A percentile compares a stretch with the other conserved stretches of the same genome.
phyloP scores from a whole-genome alignment of 2,888 invertebrate species.

The Syrphus vitripennis region DNA sequence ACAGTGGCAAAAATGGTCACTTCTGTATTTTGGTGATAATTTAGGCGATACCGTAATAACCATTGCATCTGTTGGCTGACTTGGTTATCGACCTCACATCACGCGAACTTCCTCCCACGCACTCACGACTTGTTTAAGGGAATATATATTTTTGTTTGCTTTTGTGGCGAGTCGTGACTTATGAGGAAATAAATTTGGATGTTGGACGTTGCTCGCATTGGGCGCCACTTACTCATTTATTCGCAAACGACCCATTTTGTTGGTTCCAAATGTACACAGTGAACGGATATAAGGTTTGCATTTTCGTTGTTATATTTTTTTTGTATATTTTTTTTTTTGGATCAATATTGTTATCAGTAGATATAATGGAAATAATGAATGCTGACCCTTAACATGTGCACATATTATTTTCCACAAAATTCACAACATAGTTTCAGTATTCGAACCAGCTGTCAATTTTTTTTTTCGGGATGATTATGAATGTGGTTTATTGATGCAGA shows the following conservation, averaged over 20 bases:
- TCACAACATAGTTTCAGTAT: constrained; percentile 35
- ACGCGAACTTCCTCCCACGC: background rate
- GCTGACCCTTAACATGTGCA: constrained; percentile 38
- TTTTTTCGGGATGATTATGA: background rate
- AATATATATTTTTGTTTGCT: background rate
- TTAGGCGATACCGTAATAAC: constrained; percentile 54
- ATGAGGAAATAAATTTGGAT: constrained; percentile 13
- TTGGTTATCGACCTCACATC: constrained; percentile 34
- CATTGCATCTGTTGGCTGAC: constrained; percentile 51
- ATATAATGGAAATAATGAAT: constrained; percentile 40
- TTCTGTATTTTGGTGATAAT: constrained; percentile 66
- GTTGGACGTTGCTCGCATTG: background rate
- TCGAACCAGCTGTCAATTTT: constrained; percentile 30
- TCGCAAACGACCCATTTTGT: background rate
- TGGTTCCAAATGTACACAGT: background rate
- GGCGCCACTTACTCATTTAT: constrained; percentile 30
- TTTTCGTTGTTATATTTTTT: constrained; percentile 22
- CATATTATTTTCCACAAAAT: constrained; percentile 48
- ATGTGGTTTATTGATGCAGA: constrained; percentile 4
- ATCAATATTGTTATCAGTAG: constrained; percentile 8
- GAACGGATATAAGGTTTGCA: constrained; percentile 38
- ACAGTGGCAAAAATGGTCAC: constrained; percentile 52
- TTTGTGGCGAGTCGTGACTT: constrained; percentile 25
- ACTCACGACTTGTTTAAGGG: constrained; percentile 6
- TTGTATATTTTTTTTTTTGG: background rate